Conservation (phyloP, 2,888 invertebrate species). For the Drosophila longiperda region DNA sequence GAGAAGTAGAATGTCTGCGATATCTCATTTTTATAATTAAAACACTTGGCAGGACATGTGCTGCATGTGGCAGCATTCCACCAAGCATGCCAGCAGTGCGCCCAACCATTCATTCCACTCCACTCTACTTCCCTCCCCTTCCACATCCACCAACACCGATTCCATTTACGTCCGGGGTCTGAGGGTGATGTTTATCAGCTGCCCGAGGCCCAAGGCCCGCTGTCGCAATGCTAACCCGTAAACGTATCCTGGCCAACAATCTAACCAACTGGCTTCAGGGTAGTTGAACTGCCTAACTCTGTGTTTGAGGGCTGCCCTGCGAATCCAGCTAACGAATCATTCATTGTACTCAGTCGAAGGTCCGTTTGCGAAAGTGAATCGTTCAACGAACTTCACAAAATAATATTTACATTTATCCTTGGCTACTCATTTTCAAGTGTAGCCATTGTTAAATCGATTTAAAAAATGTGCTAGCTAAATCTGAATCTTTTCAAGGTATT, state of each 20-base stretch:
- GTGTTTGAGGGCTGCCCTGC: slow-evolving; percentile 30
- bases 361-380: neutral
- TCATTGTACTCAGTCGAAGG: neutral
- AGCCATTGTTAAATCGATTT: slow-evolving; percentile 4
- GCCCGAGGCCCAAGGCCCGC: slow-evolving; percentile 49
- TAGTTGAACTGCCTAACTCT: slow-evolving; percentile 61
- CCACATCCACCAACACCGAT: neutral
- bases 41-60: slow-evolving; percentile 81
- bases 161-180: slow-evolving; percentile 3
- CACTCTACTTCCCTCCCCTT: slow-evolving; percentile 3
- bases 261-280: slow-evolving; percentile 64
- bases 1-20: slow-evolving; percentile 53
- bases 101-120: slow-evolving; percentile 45
- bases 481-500: neutral
- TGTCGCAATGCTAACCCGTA: slow-evolving; percentile 60
- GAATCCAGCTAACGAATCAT: slow-evolving; percentile 26
- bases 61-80: slow-evolving; percentile 66
- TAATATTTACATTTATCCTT: neutral
- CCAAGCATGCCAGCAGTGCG: slow-evolving; percentile 64
- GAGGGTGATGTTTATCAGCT: slow-evolving; percentile 70
- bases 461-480: neutral
- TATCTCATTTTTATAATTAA: slow-evolving; percentile 80
- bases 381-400: neutral
- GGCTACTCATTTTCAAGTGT: neutral
- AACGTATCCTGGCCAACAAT: slow-evolving; percentile 70